These are phyloP conservation scores for Hyles vespertilio DNA, from an alignment of 1,140 invertebrate species.

Conservation along the genomic window DNA sequence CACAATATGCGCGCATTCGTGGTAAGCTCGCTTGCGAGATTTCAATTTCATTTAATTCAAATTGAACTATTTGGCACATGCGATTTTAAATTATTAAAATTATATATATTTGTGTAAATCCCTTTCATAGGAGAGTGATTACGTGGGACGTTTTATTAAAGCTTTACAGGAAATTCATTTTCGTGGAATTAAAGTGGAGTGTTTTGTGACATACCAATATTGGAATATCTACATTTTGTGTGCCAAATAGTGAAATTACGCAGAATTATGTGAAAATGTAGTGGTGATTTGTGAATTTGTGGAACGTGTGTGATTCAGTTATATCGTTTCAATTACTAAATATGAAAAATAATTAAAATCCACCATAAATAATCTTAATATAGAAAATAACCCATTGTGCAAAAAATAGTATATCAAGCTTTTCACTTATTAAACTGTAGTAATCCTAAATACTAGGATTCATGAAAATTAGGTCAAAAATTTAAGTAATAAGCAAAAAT, in stretches of 20 bases:
- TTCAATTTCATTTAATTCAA: constrained; percentile 19
- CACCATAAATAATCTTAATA: too few relatives aligned
- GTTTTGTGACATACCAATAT: constrained; percentile 33
- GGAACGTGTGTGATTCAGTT: too few relatives aligned
- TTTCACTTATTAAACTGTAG: too few relatives aligned
- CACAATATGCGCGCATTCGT: constrained; percentile 67
- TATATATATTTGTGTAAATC: constrained; percentile 10
- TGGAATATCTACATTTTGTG: neutral
- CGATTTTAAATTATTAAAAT: constrained; percentile 28
- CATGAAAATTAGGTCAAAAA: too few relatives aligned
- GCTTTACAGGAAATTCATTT: constrained; percentile 17
- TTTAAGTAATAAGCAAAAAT: too few relatives aligned
- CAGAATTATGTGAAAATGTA: constrained; percentile 10
- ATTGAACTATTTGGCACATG: constrained; percentile 49
- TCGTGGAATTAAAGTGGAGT: constrained; percentile 42
- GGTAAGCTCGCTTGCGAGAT: constrained; percentile 55
- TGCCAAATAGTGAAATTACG: constrained; percentile 38
- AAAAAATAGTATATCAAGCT: too few relatives aligned
- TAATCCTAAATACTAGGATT: too few relatives aligned
- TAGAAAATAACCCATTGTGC: too few relatives aligned
- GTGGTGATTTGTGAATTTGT: constrained; percentile 6
- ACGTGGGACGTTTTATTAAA: constrained; percentile 15
- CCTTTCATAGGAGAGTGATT: constrained; percentile 15
- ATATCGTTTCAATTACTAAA: too few relatives aligned
- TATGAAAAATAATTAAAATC: too few relatives aligned